These are phyloP conservation scores for Anthoptus insignis DNA, from an alignment of 2,888 invertebrate species.

Conservation along the genomic window DNA sequence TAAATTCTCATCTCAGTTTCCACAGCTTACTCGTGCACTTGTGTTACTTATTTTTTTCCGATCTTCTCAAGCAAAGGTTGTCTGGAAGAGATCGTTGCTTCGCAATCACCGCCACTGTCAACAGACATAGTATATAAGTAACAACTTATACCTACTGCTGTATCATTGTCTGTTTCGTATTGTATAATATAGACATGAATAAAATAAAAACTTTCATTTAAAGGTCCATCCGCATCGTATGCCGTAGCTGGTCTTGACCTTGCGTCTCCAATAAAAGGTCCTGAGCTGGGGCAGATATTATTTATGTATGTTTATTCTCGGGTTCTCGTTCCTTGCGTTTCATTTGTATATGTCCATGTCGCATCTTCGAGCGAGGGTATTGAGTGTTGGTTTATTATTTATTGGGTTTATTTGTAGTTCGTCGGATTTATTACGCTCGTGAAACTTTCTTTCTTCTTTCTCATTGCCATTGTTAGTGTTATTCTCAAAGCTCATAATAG, in stretches of 20 bases:
- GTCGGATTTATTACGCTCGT: slow-evolving; percentile 91
- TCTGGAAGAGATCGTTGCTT: too few species aligned
- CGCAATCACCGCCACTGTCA: too few species aligned
- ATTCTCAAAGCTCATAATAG: slow-evolving; percentile 76
- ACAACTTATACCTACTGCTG: too few species aligned
- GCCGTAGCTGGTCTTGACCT: background rate
- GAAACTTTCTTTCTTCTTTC: slow-evolving; percentile 85
- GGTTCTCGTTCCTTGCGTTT: background rate
- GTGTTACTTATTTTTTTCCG: too few species aligned
- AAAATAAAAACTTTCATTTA: background rate
- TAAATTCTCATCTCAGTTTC: too few species aligned
- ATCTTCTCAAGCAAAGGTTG: too few species aligned
- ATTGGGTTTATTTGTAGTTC: slow-evolving; percentile 48
- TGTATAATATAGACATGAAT: too few species aligned
- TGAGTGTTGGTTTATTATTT: background rate
- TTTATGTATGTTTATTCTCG: slow-evolving; percentile 1
- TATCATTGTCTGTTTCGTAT: too few species aligned
- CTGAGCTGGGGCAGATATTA: background rate
- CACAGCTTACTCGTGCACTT: too few species aligned
- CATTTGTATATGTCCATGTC: background rate
- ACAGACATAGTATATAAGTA: too few species aligned
- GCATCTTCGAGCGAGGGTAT: background rate
- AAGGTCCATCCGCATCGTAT: background rate
- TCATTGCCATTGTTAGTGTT: slow-evolving; percentile 67
- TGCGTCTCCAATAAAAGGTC: background rate